Evolutionary conservation across 2,888 invertebrate species (phyloP), one percentile per base, ranked within the genome.

Genomic region (Taphrorychus bicolor): DNA sequence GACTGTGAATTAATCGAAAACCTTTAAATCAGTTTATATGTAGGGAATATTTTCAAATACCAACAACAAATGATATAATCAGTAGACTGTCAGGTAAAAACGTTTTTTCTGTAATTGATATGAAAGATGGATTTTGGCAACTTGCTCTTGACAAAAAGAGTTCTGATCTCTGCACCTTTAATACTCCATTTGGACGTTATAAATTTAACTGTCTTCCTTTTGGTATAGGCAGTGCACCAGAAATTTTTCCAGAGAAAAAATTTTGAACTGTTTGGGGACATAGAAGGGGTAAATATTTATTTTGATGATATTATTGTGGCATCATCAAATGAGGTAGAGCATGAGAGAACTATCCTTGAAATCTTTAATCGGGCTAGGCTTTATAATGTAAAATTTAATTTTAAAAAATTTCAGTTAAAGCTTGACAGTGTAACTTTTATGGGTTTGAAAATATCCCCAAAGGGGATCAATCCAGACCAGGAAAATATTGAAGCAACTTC

Each of bases 11-110:
- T 32, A 11, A 32, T 11, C 32, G 5, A 11, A 32, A 32, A 32
- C 32, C 70, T 0, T 18, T 73, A 16, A 73, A 73, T 63, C 59
- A 65, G 57, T 59, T 40, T 59, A 70, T 72, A 52, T 14, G 23
- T 17, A 48, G 70, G 51, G 69, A 69, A 64, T 53, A 70, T 57
- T 71, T 57, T 62, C 14, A 9, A n/a, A 70, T 69, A 22, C 70
- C 68, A 1, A 68, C 58, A 22, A n/a, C 17, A 17, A 32, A 51
- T 23, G 70, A 66, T 17, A 65, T 70, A 21, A 23, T 69, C 9
- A 45, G 45, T n/a, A 45, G 14, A 16, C 14, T 45, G 9, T 9
- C 45, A 59, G 52, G 52, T 41, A 72, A 72, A 59, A 18, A 53
- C 32, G 69, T 51, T 41, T 71, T 71, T 23, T 70, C 71, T 4